Evolutionary conservation across 1,140 invertebrate genomes (phyloP), one percentile per base, ranked within the genome.

Genomic region (Drosophila lowei): DNA sequence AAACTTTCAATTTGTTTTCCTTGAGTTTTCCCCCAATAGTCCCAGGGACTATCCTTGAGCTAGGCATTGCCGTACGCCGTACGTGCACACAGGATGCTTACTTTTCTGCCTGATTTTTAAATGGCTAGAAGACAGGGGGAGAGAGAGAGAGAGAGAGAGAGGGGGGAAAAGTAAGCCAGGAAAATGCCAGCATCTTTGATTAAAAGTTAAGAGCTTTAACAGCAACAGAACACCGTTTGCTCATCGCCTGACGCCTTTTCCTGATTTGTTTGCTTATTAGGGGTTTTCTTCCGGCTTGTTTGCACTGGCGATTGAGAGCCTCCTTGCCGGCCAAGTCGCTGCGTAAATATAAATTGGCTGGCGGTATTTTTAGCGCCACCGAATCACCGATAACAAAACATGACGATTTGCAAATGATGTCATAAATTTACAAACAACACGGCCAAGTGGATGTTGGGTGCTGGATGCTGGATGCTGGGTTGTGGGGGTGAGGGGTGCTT

Each of bases 321-420:
- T 54, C 7, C 41, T 42, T 3, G 30, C 25, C 11, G 34, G 34
- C 34, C 34, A 80, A 52, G 67, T 64, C 48, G 38, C 49, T 58
- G 54, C 23, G 67, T 61, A 63, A 63, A 80, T 67, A 77, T 60
- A 59, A 64, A 52, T 58, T 25, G 44, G 8, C 2, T 41, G 63
- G 53, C 55, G 49, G 54, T 52, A 46, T 53, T 77, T 44, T 61
- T 46, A 62, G 58, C 49, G 46, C 72, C 59, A 55, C 53, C 18
- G 54, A 34, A 56, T 57, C 43, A 16, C 49, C 63, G 63, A 77
- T 80, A 80, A 74, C 48, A 63, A 70, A 70, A 68, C 59, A 58
- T 77, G 81, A 74, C 77, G 77, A 85, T 80, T 86, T 86, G 81
- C 73, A 86, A 80, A 85, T 77, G 64, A 86, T 80, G 63, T 71